Evolutionary conservation across 2,888 invertebrate species (phyloP).

Genomic region (Drosophila mercatorum): DNA sequence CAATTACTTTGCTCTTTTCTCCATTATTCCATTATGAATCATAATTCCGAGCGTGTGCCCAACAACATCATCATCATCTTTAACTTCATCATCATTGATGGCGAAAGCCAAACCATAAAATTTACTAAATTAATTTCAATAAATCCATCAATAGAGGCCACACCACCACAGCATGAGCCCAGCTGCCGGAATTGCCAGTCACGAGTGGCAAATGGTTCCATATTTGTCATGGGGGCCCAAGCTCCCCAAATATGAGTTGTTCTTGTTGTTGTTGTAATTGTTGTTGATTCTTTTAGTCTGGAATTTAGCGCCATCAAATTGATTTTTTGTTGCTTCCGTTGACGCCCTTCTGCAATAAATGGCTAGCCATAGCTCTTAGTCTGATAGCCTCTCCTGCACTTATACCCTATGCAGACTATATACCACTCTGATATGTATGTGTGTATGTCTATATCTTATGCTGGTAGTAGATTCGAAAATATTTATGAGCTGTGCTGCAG

Average conservation of each 20-base stretch:
- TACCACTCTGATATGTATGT: slow-evolving; percentile 1
- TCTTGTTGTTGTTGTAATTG: slow-evolving; percentile 5
- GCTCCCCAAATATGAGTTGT: slow-evolving; percentile 21
- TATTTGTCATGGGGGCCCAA: slow-evolving; percentile 18
- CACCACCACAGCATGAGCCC: slow-evolving; percentile 21
- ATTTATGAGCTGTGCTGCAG: slow-evolving; percentile 66
- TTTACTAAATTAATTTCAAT: slow-evolving; percentile 70
- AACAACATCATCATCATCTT: slow-evolving; percentile 8
- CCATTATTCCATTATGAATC: slow-evolving; percentile 25
- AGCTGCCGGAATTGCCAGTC: slow-evolving; percentile 39
- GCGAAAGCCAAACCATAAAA: slow-evolving; percentile 44
- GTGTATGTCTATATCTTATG: slow-evolving; percentile 3
- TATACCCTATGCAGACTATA: neutral
- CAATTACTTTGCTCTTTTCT: slow-evolving; percentile 11
- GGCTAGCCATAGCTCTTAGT: slow-evolving; percentile 2
- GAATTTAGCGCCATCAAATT: slow-evolving; percentile 67
- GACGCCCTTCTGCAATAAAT: slow-evolving; percentile 36
- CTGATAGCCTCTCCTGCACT: slow-evolving; percentile 44
- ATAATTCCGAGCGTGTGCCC: slow-evolving; percentile 39
- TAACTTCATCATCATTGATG: slow-evolving; percentile 8
- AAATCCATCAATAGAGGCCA: slow-evolving; percentile 67
- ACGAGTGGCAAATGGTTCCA: slow-evolving; percentile 38
- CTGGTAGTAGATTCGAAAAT: slow-evolving; percentile 49
- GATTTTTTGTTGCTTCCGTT: slow-evolving; percentile 69
- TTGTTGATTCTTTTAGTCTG: slow-evolving; percentile 31